Evolutionary conservation across 2,888 invertebrate species (phyloP).

Genomic region (Hypomecis punctinalis): DNA sequence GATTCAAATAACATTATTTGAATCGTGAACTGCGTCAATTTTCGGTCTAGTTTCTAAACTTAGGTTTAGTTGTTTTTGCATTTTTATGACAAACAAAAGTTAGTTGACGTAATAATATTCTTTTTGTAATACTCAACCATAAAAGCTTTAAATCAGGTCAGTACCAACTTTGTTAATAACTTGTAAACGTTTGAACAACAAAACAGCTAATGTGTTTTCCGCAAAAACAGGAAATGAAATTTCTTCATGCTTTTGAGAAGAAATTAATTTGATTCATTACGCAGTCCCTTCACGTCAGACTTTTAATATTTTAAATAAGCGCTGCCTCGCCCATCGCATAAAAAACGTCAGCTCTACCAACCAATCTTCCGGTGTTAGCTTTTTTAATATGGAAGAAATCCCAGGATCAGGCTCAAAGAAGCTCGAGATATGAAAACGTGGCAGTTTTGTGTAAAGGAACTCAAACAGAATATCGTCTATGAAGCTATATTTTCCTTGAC

Average conservation of each 20-base stretch:
- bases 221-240: conserved; percentile 5
- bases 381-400: conserved; percentile 46
- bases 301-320: conserved; percentile 35
- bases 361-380: conserved; percentile 36
- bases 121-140: too few relatives aligned
- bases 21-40: too few relatives aligned
- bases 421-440: conserved; percentile 47
- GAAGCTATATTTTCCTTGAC: conserved; percentile 58
- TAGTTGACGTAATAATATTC: too few relatives aligned
- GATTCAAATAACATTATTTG: too few relatives aligned
- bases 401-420: conserved; percentile 46
- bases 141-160: too few relatives aligned
- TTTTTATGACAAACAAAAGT: too few relatives aligned
- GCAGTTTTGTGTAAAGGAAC: conserved; percentile 52
- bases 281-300: conserved; percentile 24
- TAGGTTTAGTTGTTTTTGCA: too few relatives aligned
- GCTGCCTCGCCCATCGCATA: conserved; percentile 19
- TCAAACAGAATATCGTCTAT: conserved; percentile 52
- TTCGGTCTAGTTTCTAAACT: too few relatives aligned
- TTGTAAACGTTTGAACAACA: not conserved
- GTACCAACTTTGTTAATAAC: too few relatives aligned
- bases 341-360: conserved; percentile 24
- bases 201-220: not conserved
- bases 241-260: conserved; percentile 17
- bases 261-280: conserved; percentile 32